Percentiles rank a stretch among this genome's conserved stretches.
Conservation (phyloP, 2,888 invertebrate genomes). For the Eueremaeus valkanovi region DNA sequence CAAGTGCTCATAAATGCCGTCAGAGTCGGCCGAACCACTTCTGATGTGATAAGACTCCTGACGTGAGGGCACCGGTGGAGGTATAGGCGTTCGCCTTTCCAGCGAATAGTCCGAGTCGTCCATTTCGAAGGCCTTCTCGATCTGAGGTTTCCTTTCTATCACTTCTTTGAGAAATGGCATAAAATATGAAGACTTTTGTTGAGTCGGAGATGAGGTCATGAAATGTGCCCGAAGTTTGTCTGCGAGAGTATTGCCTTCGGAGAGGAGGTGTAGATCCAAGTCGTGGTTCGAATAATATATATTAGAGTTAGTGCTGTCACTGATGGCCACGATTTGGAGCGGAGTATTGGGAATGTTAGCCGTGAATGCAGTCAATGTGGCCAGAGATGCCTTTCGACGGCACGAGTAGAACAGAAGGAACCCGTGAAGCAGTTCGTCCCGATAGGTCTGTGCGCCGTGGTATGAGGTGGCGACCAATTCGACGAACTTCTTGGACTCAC, state of each 20-base stretch:
- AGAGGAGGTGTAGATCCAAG: conserved; percentile 54
- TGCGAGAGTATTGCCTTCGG: conserved; percentile 83
- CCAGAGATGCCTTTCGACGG: conserved; percentile 6
- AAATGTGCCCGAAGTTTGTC: conserved; percentile 85
- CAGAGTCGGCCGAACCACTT: conserved; percentile 49
- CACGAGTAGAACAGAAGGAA: conserved; percentile 77
- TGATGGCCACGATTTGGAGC: conserved; percentile 86
- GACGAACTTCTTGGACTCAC: conserved; percentile 75
- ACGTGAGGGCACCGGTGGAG: conserved; percentile 48
- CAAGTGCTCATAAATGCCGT: conserved; percentile 62
- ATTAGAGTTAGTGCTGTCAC: conserved; percentile 61
- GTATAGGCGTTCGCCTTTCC: conserved; percentile 45
- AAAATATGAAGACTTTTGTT: conserved; percentile 42
- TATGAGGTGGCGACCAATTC: conserved; percentile 50
- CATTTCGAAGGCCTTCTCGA: conserved; percentile 85
- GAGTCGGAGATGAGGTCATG: conserved; percentile 65
- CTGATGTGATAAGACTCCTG: conserved; percentile 48
- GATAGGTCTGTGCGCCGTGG: conserved; percentile 84
- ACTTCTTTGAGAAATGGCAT: conserved; percentile 27
- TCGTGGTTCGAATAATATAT: conserved; percentile 39
- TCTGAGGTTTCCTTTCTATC: conserved; percentile 80
- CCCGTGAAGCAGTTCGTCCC: conserved; percentile 88
- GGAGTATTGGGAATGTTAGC: conserved; percentile 88
- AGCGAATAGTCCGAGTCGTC: conserved; percentile 61
- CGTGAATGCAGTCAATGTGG: conserved; percentile 71